Evolutionary conservation across 2,797 vertebrate genomes (phyloP).

Genomic region (Orestias chungarensis): DNA sequence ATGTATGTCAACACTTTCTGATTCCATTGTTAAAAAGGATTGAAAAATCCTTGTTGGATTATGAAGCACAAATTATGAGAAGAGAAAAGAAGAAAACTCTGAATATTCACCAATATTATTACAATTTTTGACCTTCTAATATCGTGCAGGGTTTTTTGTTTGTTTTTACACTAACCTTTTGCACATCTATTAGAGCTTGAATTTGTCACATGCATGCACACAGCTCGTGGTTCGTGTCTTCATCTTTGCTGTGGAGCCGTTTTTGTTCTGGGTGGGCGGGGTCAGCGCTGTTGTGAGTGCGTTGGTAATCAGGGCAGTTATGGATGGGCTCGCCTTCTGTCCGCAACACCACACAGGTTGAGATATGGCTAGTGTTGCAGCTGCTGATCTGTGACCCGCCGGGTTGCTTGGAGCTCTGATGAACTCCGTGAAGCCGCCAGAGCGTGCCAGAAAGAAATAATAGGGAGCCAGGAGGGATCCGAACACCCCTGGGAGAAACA

Average conservation of each 20-base stretch:
- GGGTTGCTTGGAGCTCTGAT: slow-evolving; percentile 29
- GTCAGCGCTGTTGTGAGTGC: slow-evolving; percentile 6
- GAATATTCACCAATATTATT: too few species aligned
- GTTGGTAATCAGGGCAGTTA: slow-evolving; percentile 25
- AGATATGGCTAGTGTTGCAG: slow-evolving; percentile 48
- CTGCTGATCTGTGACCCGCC: slow-evolving; percentile 47
- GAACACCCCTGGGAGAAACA: background rate
- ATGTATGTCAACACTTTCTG: too few species aligned
- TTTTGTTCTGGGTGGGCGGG: background rate
- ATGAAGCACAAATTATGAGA: too few species aligned
- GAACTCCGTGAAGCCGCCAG: slow-evolving; percentile 10
- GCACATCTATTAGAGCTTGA: too few species aligned
- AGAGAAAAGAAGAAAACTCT: too few species aligned
- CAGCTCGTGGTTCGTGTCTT: background rate
- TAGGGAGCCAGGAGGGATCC: background rate
- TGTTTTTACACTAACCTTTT: too few species aligned
- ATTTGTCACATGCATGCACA: background rate
- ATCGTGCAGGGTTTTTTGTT: too few species aligned
- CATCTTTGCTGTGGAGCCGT: background rate
- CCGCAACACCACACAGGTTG: slow-evolving; percentile 29
- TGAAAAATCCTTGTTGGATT: too few species aligned
- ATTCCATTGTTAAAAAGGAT: too few species aligned
- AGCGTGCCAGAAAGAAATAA: background rate
- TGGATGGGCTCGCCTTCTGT: slow-evolving; percentile 35
- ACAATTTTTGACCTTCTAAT: too few species aligned